A percentile compares a stretch with the other conserved stretches of the same genome.
Evolutionary conservation across 2,113 vertebrate genomes (phyloP).

Genomic region (Calyptommatus sinebrachiatus): DNA sequence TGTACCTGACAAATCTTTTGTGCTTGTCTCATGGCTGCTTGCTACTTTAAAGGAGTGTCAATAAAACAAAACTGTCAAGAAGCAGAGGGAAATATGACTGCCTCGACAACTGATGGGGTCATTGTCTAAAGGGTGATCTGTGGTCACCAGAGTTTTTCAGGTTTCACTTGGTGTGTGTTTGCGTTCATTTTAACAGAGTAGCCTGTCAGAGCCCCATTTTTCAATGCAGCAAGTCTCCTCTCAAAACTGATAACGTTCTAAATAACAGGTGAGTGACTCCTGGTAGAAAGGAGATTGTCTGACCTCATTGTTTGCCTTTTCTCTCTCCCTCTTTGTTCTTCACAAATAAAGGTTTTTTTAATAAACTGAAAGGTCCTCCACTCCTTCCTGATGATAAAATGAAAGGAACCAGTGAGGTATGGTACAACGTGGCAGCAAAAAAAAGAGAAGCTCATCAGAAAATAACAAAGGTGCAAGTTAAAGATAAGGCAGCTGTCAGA

Average conservation of each 20-base stretch:
- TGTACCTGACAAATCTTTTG: neutral
- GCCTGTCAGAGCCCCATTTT: slow-evolving; percentile 75
- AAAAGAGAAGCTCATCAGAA: slow-evolving; percentile 99
- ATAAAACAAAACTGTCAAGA: slow-evolving; percentile 33
- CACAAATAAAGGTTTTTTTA: slow-evolving; percentile 99
- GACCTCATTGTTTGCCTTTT: slow-evolving; percentile 99
- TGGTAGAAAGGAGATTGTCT: slow-evolving; percentile 98
- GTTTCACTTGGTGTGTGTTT: slow-evolving; percentile 23
- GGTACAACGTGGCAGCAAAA: slow-evolving; percentile 91
- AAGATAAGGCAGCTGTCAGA: slow-evolving; percentile 99
- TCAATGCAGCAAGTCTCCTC: slow-evolving; percentile 77
- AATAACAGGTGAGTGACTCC: slow-evolving; percentile 99
- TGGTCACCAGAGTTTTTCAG: slow-evolving; percentile 69
- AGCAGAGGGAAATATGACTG: slow-evolving; percentile 55
- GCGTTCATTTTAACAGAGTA: slow-evolving; percentile 54
- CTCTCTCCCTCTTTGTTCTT: slow-evolving; percentile 93
- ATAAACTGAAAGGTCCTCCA: slow-evolving; percentile 99
- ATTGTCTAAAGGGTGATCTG: slow-evolving; percentile 76
- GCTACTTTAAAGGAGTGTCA: neutral
- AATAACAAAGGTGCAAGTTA: slow-evolving; percentile 99
- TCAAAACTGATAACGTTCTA: slow-evolving; percentile 89
- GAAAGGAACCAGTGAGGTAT: slow-evolving; percentile 99
- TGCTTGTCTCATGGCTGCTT: neutral
- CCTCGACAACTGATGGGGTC: slow-evolving; percentile 75
- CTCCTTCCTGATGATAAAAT: slow-evolving; percentile 93